Base-by-base conservation (phyloP, 2,113 vertebrate genomes). In the Chaetorhynchus papuensis region DNA sequence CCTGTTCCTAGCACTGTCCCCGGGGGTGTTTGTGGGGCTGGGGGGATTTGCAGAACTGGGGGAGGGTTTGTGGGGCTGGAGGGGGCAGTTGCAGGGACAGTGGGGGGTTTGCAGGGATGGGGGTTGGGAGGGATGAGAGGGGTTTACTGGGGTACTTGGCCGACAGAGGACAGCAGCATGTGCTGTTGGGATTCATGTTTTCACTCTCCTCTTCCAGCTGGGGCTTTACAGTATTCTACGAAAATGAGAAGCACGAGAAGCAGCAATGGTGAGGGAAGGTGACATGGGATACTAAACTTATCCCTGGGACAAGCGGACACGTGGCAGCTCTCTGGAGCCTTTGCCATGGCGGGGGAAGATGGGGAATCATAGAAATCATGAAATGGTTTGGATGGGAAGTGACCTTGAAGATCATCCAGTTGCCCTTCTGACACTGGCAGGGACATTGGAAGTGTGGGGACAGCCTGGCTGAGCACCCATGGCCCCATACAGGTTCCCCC, bases 241-340 rank as follows among this genome's bases (percentile, higher is more conserved):
- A 99, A 77, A 99, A 98, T 1, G 99, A 99, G 95, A 99, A 98
- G 93, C 98, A 98, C 3, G 99, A 99, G 95, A 99, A 98, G 81
- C 99, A 99, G 90, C 99, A 99, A 65, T 99, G 99, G 99, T 99
- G 95, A 99, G 99, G 52, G 37, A 5, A 5, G 42, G 50, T 17
- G 13, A 10, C 59, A 20, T 0, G 14, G 89, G 42, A 41, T 24
- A 3, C 35, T 45, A 3, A 70, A 22, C 37, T 20, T 52, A 12
- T 26, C 35, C 31, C 35, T 21, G 7, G 71, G 50, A 52, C 41
- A 87, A 66, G 74, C 0, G 3, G 63, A 27, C 35, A 7, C 0
- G 1, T 50, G 68, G 66, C 18, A 30, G 74, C 68, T 69, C 68
- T 56, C 42, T 19, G 8, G 60, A 89, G 61, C 49, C 49, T 77